Evolutionary conservation across 2,888 invertebrate species (phyloP).

Genomic region (Cacoxenus indagator): DNA sequence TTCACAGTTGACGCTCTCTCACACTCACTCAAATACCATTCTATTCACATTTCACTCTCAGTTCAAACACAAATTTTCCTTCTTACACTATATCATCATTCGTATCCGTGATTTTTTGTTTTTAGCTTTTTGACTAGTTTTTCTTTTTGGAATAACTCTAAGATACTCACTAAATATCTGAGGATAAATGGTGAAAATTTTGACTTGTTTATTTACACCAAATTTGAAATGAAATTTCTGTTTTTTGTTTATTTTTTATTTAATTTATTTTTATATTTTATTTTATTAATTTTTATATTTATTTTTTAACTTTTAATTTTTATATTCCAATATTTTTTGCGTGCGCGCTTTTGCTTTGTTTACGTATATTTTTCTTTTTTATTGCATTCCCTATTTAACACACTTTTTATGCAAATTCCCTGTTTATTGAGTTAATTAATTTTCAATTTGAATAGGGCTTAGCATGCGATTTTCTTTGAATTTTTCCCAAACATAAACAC

Average conservation of each 20-base stretch:
- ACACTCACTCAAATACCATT: not conserved
- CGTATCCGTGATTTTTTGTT: not conserved
- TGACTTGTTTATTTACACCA: constrained; percentile 53
- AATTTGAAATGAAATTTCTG: constrained; percentile 30
- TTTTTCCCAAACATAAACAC: no score
- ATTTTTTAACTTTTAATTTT: not conserved
- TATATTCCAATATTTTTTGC: constrained; percentile 33
- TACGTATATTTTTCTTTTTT: constrained; percentile 26
- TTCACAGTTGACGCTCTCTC: constrained; percentile 31
- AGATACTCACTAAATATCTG: constrained; percentile 68
- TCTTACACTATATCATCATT: constrained; percentile 7
- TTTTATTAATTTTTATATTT: constrained; percentile 13
- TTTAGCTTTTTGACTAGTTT: constrained; percentile 8
- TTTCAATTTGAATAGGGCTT: no score
- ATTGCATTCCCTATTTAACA: constrained; percentile 38
- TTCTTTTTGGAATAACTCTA: constrained; percentile 36
- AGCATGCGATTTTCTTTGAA: no score
- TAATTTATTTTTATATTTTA: constrained; percentile 27
- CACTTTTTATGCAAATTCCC: not conserved
- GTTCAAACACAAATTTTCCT: not conserved
- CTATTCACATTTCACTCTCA: not conserved
- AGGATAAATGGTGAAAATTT: constrained; percentile 68
- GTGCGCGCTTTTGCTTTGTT: constrained; percentile 5
- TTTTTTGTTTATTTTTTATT: constrained; percentile 26
- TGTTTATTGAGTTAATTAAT: constrained; percentile 43